Evolutionary conservation across 2,888 invertebrate genomes (phyloP).

Genomic region (Agapostemon virescens): DNA sequence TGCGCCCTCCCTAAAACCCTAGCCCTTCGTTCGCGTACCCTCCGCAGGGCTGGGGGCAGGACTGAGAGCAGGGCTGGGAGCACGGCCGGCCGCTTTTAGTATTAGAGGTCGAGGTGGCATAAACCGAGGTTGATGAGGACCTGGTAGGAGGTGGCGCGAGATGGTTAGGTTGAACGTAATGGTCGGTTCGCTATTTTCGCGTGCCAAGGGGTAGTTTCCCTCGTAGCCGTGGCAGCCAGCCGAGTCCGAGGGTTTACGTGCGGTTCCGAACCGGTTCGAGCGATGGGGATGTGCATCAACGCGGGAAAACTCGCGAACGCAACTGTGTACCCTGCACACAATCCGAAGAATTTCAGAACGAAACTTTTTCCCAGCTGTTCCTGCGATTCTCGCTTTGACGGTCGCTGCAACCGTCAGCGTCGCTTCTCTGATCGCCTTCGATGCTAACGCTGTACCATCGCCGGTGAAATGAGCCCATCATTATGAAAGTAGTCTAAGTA

Average conservation of each 20-base stretch:
- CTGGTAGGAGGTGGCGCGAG: constrained; percentile 48
- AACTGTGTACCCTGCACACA: neutral
- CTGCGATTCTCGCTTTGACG: neutral
- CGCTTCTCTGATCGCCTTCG: neutral
- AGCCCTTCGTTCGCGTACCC: constrained; percentile 23
- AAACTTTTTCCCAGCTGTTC: neutral
- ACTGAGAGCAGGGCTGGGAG: constrained; percentile 24
- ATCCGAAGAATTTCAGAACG: neutral
- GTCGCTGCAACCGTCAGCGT: neutral
- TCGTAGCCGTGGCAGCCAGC: constrained; percentile 46
- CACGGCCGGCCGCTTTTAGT: constrained; percentile 34
- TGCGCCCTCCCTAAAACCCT: neutral
- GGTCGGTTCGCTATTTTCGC: constrained; percentile 75
- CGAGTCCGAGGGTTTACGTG: constrained; percentile 65
- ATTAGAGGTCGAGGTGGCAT: constrained; percentile 38
- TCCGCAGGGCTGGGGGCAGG: constrained; percentile 20
- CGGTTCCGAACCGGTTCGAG: constrained; percentile 49
- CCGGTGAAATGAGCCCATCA: too few relatives aligned
- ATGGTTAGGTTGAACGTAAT: constrained; percentile 68
- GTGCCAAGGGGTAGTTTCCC: constrained; percentile 75
- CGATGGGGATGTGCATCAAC: constrained; percentile 21
- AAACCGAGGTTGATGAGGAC: constrained; percentile 51
- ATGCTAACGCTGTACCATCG: too few relatives aligned
- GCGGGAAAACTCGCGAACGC: neutral
- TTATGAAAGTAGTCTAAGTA: too few relatives aligned